These are phyloP conservation scores for Megathymus violae DNA, from an alignment of 1,140 invertebrate genomes.

Conservation along the genomic window DNA sequence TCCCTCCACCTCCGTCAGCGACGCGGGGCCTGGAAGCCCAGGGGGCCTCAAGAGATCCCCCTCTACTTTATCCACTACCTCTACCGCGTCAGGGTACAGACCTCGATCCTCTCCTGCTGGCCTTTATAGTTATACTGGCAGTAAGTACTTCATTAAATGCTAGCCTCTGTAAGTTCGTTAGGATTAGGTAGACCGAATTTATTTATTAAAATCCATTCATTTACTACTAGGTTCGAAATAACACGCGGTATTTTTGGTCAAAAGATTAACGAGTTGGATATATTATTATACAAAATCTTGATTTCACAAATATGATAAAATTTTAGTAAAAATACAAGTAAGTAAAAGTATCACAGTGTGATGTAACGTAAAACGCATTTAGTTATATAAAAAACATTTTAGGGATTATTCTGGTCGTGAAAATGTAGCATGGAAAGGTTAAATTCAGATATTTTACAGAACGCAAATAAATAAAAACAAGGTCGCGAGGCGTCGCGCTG, in stretches of 20 bases:
- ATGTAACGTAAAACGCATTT: too few relatives aligned
- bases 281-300: too few relatives aligned
- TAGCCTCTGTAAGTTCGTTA: too few relatives aligned
- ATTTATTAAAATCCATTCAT: too few relatives aligned
- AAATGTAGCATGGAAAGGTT: not conserved
- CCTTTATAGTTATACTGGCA: conserved; percentile 89
- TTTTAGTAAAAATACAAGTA: too few relatives aligned
- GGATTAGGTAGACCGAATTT: too few relatives aligned
- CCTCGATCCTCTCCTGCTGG: conserved; percentile 89
- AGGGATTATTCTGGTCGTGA: not conserved
- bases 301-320: too few relatives aligned
- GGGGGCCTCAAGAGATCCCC: conserved; percentile 70
- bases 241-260: too few relatives aligned
- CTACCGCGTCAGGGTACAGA: conserved; percentile 85
- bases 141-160: conserved; percentile 41
- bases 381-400: not conserved
- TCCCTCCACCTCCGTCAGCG: conserved; percentile 56
- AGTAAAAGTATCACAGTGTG: not conserved
- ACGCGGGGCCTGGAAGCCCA: conserved; percentile 38
- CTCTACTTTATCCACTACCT: conserved; percentile 83
- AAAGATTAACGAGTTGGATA: too few relatives aligned
- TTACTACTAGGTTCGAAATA: too few relatives aligned
- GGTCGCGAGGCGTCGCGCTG: not conserved
- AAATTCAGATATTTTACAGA: not conserved
- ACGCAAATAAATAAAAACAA: not conserved